A percentile compares a stretch with the other conserved stretches of the same genome.
phyloP scores from a whole-genome alignment of 2,888 invertebrate species.

The Octodonta nipae region DNA sequence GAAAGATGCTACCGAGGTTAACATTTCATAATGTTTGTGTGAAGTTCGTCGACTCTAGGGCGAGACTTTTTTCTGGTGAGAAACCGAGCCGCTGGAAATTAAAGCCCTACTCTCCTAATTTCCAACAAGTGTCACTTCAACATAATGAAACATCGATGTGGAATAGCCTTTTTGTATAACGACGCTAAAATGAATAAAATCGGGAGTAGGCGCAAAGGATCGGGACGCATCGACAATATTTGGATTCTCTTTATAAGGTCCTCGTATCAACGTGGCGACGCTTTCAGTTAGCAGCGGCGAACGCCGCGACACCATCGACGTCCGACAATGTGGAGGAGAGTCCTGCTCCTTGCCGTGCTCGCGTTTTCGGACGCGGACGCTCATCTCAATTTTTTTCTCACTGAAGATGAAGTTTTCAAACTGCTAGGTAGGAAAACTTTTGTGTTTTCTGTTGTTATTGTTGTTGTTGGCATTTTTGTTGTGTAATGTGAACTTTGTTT shows the following conservation, averaged over 20 bases:
- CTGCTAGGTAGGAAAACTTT: conserved; percentile 51
- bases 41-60: too few relatives aligned
- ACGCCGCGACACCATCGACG: conserved; percentile 1
- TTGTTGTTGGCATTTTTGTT: conserved; percentile 2
- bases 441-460: conserved; percentile 6
- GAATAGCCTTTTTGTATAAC: conserved; percentile 4
- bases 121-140: neutral
- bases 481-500: too few relatives aligned
- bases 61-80: too few relatives aligned
- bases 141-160: neutral
- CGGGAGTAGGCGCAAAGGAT: conserved; percentile 9
- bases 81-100: too few relatives aligned
- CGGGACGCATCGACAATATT: conserved; percentile 9
- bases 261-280: conserved; percentile 17
- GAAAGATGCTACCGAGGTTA: too few relatives aligned
- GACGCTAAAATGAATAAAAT: conserved; percentile 9
- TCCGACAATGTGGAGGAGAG: conserved; percentile 14
- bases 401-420: conserved; percentile 67
- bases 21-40: too few relatives aligned
- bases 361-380: conserved; percentile 32
- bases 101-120: too few relatives aligned
- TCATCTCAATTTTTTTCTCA: conserved; percentile 69
- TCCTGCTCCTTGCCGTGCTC: conserved; percentile 10
- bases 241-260: conserved; percentile 8
- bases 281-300: conserved; percentile 27